Percentiles rank a stretch among this genome's conserved stretches.
phyloP scores from a whole-genome alignment of 2,888 invertebrate species.

The Orthosia incerta region DNA sequence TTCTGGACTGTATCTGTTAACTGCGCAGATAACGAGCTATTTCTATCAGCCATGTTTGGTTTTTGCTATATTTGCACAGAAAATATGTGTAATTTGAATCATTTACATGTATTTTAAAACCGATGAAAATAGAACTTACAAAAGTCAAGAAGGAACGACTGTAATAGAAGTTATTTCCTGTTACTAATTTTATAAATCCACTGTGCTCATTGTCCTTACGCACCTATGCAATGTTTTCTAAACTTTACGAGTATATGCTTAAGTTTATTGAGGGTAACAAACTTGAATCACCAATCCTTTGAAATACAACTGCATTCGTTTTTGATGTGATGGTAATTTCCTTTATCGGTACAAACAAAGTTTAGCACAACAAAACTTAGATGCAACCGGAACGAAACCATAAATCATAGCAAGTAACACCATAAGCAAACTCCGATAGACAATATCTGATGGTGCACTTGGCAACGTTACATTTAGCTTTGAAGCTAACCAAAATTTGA shows the following conservation, averaged over 20 bases:
- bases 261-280: background rate
- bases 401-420: constrained; percentile 83
- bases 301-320: constrained; percentile 24
- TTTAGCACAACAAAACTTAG: constrained; percentile 69
- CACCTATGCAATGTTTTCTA: background rate
- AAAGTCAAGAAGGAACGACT: background rate
- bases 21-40: background rate
- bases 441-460: constrained; percentile 77
- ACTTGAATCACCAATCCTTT: constrained; percentile 22
- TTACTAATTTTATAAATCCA: background rate
- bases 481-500: constrained; percentile 23
- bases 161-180: background rate
- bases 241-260: no score
- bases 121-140: background rate
- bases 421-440: constrained; percentile 80
- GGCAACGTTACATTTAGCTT: constrained; percentile 49
- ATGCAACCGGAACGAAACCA: constrained; percentile 78
- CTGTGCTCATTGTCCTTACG: background rate
- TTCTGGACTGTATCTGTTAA: background rate
- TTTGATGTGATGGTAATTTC: constrained; percentile 52
- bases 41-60: background rate
- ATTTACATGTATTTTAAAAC: background rate
- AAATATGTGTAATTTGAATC: background rate
- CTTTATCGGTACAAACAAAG: constrained; percentile 53
- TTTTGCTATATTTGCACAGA: background rate